Evolutionary conservation across 2,888 invertebrate genomes (phyloP), one percentile per base, ranked within the genome.

Genomic region (Dryocosmus kuriphilus): DNA sequence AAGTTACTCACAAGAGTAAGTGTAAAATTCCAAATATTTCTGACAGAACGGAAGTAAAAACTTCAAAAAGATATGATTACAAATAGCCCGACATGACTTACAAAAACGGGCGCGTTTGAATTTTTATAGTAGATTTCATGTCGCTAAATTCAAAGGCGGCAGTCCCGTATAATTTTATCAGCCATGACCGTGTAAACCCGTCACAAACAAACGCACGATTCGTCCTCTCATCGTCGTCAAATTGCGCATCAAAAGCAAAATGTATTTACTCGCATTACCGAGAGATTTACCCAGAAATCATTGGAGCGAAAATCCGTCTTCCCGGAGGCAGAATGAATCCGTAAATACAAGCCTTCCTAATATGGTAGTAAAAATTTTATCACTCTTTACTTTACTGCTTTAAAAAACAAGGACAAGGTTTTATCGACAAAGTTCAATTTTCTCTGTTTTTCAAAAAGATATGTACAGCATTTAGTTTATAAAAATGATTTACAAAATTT

Each of bases 241-340:
- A 83, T 83, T 80, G 80, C 78, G 79, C 83, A 79, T 81, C 80
- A 80, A 75, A 77, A 63, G 79, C 83, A 78, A 80, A 80, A 80
- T 81, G 80, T 83, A 81, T 83, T 83, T 83, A 71, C 51, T 51
- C 71, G 9, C 51, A 71, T 71, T 71, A 71, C 51, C n/a, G 19
- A 71, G 46, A 67, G 46, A 71, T 71, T 71, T 71, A 51, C 51
- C 51, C 71, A 51, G 51, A 71, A 51, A 71, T n/a, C 51, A 71
- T 51, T 71, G n/a, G 30, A 71, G 71, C 51, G 30, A 8, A 71
- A 46, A 71, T 71, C 51, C n/a, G 11, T 71, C 46, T 30, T 51
- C 51, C 71, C 71, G 27, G 51, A 6, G 46, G 51, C 30, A 30
- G n/a, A 46, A 51, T 67, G 19, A 51, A 32, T 51, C n/a, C 46